Evolutionary conservation across 2,797 vertebrate genomes (phyloP), one percentile per base, ranked within the genome.

Genomic region (Dipus sagitta): DNA sequence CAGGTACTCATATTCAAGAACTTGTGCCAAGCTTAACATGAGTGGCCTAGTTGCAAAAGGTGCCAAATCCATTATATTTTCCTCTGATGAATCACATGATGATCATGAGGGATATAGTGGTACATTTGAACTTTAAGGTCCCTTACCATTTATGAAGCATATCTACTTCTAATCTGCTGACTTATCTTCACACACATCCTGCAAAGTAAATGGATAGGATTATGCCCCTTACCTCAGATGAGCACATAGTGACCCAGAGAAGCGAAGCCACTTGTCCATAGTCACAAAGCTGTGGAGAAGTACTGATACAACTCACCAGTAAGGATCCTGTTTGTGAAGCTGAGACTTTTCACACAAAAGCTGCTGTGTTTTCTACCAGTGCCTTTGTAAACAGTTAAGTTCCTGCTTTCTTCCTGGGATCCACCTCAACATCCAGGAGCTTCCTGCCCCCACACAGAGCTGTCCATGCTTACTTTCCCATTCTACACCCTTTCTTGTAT

Each of bases 31-130:
- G 28, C 12, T 87, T 86, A 62, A 88, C 34, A 52, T n/a, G 86
- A 93, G 38, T n/a, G 62, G 10, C 6, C 15, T 62, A 6, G 21
- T 78, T n/a, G 80, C 47, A 76, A 30, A 94, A 85, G 58, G 58
- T 79, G 32, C 62, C 58, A 47, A 68, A 8, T 72, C 28, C 6
- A 64, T 32, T 88, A 24, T 32, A 34, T 85, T 14, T 81, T 5
- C 17, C 13, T 89, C 30, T 92, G 54, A 47, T 90, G 79, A 94
- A 32, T 20, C 92, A 76, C 81, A 8, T 67, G 52, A 7, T 68
- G 64, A 54, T 70, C 86, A 32, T 26, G 7, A 68, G 65, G 52
- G 30, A 12, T 2, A 15, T 28, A 34, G 28, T 58, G 24, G 5
- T 3, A n/a, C 28, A 62, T 17, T 42, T 71, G 24, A 52, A 42